phyloP scores from a whole-genome alignment of 2,113 vertebrate species.

The Heptranchias perlo region DNA sequence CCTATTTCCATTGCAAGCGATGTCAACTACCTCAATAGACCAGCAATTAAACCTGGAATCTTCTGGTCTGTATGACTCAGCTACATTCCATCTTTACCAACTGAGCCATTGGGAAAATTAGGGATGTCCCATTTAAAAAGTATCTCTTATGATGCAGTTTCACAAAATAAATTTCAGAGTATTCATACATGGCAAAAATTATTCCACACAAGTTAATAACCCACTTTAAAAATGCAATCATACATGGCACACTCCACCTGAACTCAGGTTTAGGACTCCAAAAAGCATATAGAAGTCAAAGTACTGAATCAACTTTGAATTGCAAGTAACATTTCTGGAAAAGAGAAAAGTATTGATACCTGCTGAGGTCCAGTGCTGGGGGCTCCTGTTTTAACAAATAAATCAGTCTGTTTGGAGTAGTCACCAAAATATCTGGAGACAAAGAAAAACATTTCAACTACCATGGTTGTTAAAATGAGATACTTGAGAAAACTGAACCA shows the following conservation, averaged over 20 bases:
- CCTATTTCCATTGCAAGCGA: neutral
- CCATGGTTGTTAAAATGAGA: neutral
- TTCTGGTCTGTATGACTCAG: neutral
- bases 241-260: neutral
- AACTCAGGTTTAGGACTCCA: neutral
- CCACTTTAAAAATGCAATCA: neutral
- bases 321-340: neutral
- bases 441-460: constrained; percentile 35
- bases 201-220: neutral
- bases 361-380: constrained; percentile 81
- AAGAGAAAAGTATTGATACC: constrained; percentile 53
- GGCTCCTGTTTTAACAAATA: constrained; percentile 87
- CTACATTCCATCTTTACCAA: neutral
- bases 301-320: neutral
- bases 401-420: constrained; percentile 87
- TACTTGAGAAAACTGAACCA: neutral
- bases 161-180: neutral
- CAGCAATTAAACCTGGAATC: neutral
- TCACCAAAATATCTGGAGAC: constrained; percentile 80
- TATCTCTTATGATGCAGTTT: neutral
- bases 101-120: neutral
- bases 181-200: neutral
- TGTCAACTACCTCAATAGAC: neutral
- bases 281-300: neutral
- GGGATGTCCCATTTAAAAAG: neutral